A percentile compares a stretch with the other conserved stretches of the same genome.
Conservation (phyloP, 2,113 vertebrate species). For the Nesogale talazaci region DNA sequence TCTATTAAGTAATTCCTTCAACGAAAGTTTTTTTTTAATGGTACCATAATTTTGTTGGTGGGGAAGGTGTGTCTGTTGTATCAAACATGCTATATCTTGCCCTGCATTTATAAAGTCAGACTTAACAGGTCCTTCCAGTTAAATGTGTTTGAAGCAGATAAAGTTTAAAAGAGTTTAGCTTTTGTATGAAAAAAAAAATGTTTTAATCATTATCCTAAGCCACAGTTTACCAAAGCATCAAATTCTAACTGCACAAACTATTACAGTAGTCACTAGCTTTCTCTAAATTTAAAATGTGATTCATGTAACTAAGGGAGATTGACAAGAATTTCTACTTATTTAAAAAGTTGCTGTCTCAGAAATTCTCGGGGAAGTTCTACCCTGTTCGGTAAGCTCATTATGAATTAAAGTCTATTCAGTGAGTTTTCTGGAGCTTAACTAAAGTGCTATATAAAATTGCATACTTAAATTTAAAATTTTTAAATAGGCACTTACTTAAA, state of each 20-base stretch:
- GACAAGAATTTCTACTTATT: no score
- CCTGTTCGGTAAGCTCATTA: no score
- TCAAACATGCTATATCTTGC: conserved; percentile 82
- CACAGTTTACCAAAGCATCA: neutral
- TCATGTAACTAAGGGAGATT: neutral
- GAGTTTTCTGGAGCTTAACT: no score
- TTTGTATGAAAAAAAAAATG: no score
- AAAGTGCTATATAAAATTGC: no score
- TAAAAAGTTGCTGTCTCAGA: no score
- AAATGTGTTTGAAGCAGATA: conserved; percentile 70
- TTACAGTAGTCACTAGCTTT: neutral
- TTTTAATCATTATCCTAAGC: neutral
- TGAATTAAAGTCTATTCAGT: no score
- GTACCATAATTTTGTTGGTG: conserved; percentile 79
- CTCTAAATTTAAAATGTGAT: neutral
- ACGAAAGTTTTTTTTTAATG: no score
- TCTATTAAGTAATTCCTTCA: no score
- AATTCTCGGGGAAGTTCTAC: no score
- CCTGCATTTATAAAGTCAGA: conserved; percentile 49
- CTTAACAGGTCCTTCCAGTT: conserved; percentile 81
- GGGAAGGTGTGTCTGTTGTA: conserved; percentile 80
- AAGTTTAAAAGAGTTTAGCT: conserved; percentile 43
- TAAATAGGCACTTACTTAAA: no score
- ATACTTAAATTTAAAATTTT: no score
- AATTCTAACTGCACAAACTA: conserved; percentile 16